phyloP scores from a whole-genome alignment of 1,140 invertebrate species.

The Drosophila melanogaster region DNA sequence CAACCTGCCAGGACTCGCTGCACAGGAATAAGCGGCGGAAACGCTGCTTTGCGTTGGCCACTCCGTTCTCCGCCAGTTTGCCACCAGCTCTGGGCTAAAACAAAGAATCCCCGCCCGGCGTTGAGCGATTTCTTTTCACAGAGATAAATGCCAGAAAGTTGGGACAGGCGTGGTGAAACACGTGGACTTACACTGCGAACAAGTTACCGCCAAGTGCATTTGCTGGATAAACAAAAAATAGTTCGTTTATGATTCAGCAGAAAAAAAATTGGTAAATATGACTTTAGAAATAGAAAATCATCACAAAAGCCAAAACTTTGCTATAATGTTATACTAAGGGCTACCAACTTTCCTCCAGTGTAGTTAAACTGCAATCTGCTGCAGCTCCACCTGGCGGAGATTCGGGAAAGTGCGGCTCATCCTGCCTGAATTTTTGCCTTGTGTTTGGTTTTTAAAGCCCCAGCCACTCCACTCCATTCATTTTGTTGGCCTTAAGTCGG shows the following conservation, averaged over 20 bases:
- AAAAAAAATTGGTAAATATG: too few species aligned
- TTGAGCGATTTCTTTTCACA: slow-evolving; percentile 78
- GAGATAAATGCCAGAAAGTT: slow-evolving; percentile 72
- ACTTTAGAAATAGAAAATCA: too few species aligned
- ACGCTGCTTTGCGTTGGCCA: slow-evolving; percentile 45
- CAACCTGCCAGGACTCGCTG: slow-evolving; percentile 33
- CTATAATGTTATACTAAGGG: too few species aligned
- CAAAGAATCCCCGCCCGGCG: slow-evolving; percentile 52
- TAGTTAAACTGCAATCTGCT: slow-evolving; percentile 13
- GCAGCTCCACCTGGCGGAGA: neutral
- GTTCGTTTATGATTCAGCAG: too few species aligned
- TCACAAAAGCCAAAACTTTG: too few species aligned
- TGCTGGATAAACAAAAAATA: too few species aligned
- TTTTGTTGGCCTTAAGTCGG: slow-evolving; percentile 23
- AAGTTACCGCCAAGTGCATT: neutral
- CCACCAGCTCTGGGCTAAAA: slow-evolving; percentile 50
- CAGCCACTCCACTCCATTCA: neutral
- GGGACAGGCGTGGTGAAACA: slow-evolving; percentile 22
- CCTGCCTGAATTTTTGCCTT: neutral
- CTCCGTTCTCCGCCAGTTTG: neutral
- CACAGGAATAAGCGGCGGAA: slow-evolving; percentile 55
- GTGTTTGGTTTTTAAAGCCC: slow-evolving; percentile 22
- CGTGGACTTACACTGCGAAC: slow-evolving; percentile 8
- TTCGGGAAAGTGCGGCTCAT: slow-evolving; percentile 15
- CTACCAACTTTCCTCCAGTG: neutral